Conservation (phyloP, 2,797 vertebrate species). For the Galagoides demidoff region DNA sequence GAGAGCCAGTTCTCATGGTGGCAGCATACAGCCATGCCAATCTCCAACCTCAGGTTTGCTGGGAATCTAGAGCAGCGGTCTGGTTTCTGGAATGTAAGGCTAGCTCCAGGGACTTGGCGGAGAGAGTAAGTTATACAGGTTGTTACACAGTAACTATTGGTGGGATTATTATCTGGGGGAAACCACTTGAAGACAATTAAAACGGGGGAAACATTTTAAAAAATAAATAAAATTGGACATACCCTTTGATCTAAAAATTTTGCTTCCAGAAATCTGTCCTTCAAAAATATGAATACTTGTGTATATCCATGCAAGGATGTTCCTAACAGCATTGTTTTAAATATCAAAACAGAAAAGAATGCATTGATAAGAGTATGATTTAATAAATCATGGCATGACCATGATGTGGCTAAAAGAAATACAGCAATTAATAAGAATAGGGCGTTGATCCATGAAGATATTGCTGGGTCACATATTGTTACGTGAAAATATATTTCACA, state of each 20-base stretch:
- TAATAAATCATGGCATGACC: neutral
- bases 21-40: no score
- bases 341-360: neutral
- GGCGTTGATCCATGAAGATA: neutral
- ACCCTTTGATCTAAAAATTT: neutral
- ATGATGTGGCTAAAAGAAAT: neutral
- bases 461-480: no score
- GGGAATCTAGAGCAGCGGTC: neutral
- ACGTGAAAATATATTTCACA: neutral
- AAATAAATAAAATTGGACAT: neutral
- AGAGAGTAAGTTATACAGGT: neutral
- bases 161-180: neutral
- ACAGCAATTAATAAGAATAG: neutral
- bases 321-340: neutral
- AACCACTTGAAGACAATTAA: constrained; percentile 13
- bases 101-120: neutral
- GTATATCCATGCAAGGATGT: neutral
- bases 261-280: neutral
- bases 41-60: neutral
- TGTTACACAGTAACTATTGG: neutral
- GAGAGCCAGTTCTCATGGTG: neutral
- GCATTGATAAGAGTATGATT: neutral
- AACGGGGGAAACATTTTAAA: neutral
- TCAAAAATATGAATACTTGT: neutral
- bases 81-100: neutral